A percentile compares a stretch with the other conserved stretches of the same genome.
phyloP scores from a whole-genome alignment of 1,140 invertebrate species.

The Geopemphigus sp. region DNA sequence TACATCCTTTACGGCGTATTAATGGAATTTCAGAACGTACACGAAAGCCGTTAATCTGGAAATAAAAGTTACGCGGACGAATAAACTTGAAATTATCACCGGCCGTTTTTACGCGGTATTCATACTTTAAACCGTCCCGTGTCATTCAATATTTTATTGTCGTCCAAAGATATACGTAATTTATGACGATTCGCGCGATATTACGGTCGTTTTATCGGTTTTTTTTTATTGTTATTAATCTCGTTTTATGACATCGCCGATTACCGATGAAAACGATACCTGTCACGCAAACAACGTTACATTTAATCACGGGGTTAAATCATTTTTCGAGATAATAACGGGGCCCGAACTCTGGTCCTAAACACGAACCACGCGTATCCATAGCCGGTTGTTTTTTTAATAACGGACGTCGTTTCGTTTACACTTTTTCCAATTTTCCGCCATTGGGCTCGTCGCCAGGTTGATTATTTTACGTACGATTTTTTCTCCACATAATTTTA shows the following conservation, averaged over 20 bases:
- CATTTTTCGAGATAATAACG: background rate
- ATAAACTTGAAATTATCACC: no score
- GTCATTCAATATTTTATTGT: background rate
- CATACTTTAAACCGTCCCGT: background rate
- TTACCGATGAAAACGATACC: slow-evolving; percentile 10
- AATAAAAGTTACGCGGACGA: no score
- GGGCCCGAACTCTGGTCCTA: no score
- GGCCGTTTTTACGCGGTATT: background rate
- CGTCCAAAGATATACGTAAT: background rate
- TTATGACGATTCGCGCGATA: slow-evolving; percentile 13
- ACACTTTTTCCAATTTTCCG: background rate
- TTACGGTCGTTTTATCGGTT: background rate
- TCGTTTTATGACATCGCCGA: background rate
- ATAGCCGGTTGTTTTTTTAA: background rate
- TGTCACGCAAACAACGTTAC: slow-evolving; percentile 1
- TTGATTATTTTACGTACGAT: no score
- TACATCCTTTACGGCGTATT: no score
- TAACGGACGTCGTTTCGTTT: background rate
- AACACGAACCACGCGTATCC: background rate
- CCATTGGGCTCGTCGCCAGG: no score
- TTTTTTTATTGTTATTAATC: slow-evolving; percentile 13
- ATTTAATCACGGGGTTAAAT: slow-evolving; percentile 11
- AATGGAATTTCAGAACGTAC: no score
- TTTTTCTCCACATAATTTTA: no score
- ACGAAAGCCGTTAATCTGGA: no score